Evolutionary conservation across 2,888 invertebrate species (phyloP).

Genomic region (Xestia sexstrigata): DNA sequence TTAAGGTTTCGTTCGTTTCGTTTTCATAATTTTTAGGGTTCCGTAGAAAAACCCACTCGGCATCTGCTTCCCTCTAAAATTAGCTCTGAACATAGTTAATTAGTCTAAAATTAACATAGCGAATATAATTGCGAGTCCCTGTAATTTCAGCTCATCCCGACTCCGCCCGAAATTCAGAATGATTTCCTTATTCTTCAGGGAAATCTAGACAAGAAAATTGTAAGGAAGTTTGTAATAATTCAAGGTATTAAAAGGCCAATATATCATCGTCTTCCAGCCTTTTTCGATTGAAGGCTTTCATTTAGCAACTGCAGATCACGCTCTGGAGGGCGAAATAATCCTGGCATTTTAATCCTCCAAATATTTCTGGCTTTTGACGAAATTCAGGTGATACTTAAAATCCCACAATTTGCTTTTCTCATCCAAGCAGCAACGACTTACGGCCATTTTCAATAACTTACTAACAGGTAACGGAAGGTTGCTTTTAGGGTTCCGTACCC

Average conservation of each 20-base stretch:
- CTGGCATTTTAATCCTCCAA: too few species aligned
- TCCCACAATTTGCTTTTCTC: background rate
- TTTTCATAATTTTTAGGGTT: too few species aligned
- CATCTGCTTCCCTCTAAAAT: constrained; percentile 21
- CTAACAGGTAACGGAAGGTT: too few species aligned
- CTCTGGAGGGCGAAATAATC: too few species aligned
- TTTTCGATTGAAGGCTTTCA: background rate
- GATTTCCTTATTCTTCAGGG: constrained; percentile 19
- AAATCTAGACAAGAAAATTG: constrained; percentile 14
- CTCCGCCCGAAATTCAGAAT: constrained; percentile 9
- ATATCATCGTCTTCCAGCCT: background rate
- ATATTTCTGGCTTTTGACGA: background rate
- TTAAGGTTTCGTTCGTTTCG: too few species aligned
- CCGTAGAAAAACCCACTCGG: constrained; percentile 28
- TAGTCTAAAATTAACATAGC: constrained; percentile 25
- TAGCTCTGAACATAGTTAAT: constrained; percentile 40
- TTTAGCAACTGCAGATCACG: background rate
- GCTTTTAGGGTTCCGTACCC: too few species aligned
- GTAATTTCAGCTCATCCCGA: constrained; percentile 27
- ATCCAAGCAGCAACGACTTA: background rate
- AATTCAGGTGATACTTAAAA: background rate
- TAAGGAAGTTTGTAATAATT: background rate
- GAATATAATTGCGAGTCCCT: constrained; percentile 27
- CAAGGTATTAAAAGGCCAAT: background rate
- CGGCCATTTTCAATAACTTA: too few species aligned